Base-by-base conservation (phyloP, 2,888 invertebrate genomes). In the Xanthia togata region DNA sequence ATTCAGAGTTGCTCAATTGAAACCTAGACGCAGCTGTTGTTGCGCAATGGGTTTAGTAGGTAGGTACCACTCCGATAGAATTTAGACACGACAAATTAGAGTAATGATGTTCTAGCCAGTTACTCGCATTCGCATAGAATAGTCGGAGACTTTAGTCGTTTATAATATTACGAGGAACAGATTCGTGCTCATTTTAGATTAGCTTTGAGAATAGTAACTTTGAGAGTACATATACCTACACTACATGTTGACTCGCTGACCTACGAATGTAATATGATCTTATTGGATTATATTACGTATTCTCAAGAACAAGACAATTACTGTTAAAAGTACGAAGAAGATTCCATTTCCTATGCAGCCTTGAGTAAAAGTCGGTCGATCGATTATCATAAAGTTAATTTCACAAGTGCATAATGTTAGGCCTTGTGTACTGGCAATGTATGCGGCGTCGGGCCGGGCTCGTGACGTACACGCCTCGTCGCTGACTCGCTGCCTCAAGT, bases 371-470 rank as follows among this genome's bases (percentile, higher is more conserved):
- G 44, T 35, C 20, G 35, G 44, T 26, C 81, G 81, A 90, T 91
- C 89, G 90, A 90, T 92, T 87, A 88, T 84, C 77, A 86, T 87
- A 78, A 72, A 87, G 82, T 73, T 81, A 80, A 87, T 91, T 90
- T 89, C 82, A 82, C 81, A 87, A 91, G 89, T 92, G 89, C 91
- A 91, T 89, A 88, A 85, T 91, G 89, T 89, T 91, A 90, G 85
- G 87, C 81, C 72, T 82, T 81, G 86, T 87, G 85, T 80, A 69
- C 74, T 82, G 20, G 69, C 83, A 86, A 84, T 84, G 70, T 81
- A 88, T 88, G 86, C 83, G 85, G 84, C 62, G 65, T 50, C 69
- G 70, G 41, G 71, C 26, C 68, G 76, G 44, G 23, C 35, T 86
- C 80, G 81, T 89, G 89, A 87, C 89, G 91, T 92, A 87, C 88